Percentiles rank a stretch among this genome's conserved stretches.
phyloP scores from a whole-genome alignment of 2,113 vertebrate species.

The Corapipo altera region DNA sequence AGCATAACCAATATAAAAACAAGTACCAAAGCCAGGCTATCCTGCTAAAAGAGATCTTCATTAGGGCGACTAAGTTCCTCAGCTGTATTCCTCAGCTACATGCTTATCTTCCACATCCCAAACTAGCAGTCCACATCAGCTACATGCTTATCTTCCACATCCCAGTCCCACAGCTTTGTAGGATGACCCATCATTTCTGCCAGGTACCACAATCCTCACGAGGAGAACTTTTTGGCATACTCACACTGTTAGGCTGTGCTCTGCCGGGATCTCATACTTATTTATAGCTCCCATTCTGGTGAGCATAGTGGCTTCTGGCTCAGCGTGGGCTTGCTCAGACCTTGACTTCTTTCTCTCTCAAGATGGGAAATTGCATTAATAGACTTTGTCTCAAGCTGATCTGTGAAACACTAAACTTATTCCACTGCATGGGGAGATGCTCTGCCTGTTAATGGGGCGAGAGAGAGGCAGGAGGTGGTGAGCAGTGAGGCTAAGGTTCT shows the following conservation, averaged over 20 bases:
- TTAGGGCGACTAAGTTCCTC: neutral
- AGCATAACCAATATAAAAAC: neutral
- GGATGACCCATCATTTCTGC: neutral
- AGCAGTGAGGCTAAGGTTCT: neutral
- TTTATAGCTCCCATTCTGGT: neutral
- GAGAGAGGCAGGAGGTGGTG: neutral
- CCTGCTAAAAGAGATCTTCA: neutral
- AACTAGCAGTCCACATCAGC: neutral
- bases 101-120: neutral
- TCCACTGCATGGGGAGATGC: neutral
- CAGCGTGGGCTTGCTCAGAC: neutral
- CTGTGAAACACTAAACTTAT: neutral
- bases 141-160: neutral
- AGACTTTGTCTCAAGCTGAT: neutral
- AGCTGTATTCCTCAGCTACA: neutral
- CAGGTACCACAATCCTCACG: no score
- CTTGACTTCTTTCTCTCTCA: neutral
- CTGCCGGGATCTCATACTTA: neutral
- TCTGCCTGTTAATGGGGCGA: accelerated
- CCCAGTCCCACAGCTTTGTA: neutral
- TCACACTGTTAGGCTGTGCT: neutral
- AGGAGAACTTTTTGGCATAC: neutral
- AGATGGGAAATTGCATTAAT: neutral
- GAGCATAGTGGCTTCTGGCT: accelerated
- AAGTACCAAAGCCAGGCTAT: accelerated